Conservation (phyloP, 2,113 vertebrate species). For the Meles meles region DNA sequence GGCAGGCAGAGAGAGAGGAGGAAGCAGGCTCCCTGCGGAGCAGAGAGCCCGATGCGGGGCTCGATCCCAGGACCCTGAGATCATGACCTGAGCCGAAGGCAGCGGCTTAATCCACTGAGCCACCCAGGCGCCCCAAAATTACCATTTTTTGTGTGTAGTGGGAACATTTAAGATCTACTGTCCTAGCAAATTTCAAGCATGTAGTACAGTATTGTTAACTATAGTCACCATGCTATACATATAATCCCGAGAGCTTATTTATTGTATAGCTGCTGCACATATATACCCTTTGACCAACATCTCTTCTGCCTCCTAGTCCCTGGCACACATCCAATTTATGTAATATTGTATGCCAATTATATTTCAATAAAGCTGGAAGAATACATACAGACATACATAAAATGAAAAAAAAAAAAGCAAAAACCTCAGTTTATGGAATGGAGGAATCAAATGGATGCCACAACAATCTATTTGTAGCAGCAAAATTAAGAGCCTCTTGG, state of each 20-base stretch:
- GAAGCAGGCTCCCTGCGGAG: no score
- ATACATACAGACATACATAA: background rate
- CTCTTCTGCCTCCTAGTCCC: background rate
- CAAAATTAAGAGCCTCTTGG: background rate
- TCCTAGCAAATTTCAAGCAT: background rate
- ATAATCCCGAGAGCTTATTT: background rate
- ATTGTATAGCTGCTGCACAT: background rate
- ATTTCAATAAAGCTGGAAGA: background rate
- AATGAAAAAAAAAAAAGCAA: background rate
- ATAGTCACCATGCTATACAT: background rate
- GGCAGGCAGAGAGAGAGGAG: no score
- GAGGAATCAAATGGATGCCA: background rate
- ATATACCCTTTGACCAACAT: background rate
- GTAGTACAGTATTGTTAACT: background rate
- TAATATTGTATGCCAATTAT: background rate
- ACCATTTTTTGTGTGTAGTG: background rate
- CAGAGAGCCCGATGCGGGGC: no score
- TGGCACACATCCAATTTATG: background rate
- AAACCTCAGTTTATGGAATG: background rate
- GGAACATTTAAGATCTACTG: background rate
- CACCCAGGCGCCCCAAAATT: no score
- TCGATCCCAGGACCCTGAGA: no score
- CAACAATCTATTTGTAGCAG: background rate
- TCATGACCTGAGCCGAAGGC: no score
- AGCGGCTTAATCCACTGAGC: no score